Evolutionary conservation across 1,140 invertebrate genomes (phyloP), one percentile per base, ranked within the genome.

Genomic region (Apis florea): DNA sequence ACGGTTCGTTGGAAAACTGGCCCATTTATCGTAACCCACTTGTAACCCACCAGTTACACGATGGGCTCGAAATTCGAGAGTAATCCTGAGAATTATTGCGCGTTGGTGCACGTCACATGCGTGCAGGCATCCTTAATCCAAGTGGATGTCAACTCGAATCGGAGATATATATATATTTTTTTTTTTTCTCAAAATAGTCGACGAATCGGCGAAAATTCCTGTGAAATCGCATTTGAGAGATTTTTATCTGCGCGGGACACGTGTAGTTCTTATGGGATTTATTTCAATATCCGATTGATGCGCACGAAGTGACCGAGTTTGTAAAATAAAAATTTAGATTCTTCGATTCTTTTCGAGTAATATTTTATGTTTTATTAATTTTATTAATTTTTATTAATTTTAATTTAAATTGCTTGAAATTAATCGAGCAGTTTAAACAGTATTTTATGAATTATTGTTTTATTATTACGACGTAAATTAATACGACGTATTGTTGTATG

Each of bases 81-180:
- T 74, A 80, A 80, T 80, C 79, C 79, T 74, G 31, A 67, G 53
- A 80, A 80, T 80, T 67, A 80, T 74, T 75, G 61, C 51, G 26
- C 49, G 58, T 73, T 73, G n/a, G 59, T 72, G 11, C 69, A 40
- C 58, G 58, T 72, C 54, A 72, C 68, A 31, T 49, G 26, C 31
- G 40, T 67, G 19, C 40, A 21, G 31, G 31, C 1, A 11, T 53
- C 9, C 11, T 26, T 71, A 71, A 79, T 79, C 76, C 76, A 24
- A 40, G n/a, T 5, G 54, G 58, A 9, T 49, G 10, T 61, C 58
- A 53, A 47, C 19, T 8, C 5, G 77, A 47, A 40, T 63, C 51
- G 9, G 21, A 40, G 24, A 72, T 47, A 67, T 71, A 24, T 61
- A 12, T 53, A 15, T 53, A 11, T 53, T 53, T 54, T 54, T 54